Evolutionary conservation across 2,888 invertebrate genomes (phyloP), one percentile per base, ranked within the genome.

Genomic region (Euplexia lucipara): DNA sequence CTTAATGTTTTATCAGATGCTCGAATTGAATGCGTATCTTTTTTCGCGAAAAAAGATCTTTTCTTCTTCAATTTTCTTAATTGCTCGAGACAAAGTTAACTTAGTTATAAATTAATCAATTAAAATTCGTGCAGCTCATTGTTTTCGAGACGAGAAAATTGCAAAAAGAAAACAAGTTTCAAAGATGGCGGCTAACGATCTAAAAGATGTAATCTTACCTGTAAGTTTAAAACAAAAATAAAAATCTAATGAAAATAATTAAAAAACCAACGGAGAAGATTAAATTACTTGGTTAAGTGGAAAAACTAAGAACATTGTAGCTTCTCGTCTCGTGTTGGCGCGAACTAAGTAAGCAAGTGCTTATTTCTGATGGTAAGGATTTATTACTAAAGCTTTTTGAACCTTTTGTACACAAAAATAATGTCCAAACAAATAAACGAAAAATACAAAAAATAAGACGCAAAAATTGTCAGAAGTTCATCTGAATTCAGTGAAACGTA

Each of bases 61-160:
- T 39, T 26, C 12, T 22, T 58, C 34, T 20, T 10, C 37, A 35
- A 26, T 39, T 69, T 41, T 42, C 16, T 49, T 45, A 51, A 61
- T 71, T 75, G 37, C 39, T 6, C 10, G 0, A 41, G 22, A 16
- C 6, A 34, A 10, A 20, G 44, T 4, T 32, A 37, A 42, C 51
- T 75, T 54, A 9, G n/a, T 49, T 51, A 41, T 9, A 70, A 56
- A 51, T 42, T 70, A 60, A 60, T 60, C 35, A 60, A 54, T 51
- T 53, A 34, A 51, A 64, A 56, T 20, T 6, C 5, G 9, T 47
- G 39, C 14, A 44, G 37, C 12, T 20, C 22, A 37, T 18, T 58
- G 26, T 68, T 58, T 45, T 48, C n/a, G 1, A 39, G 48, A 52
- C 9, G 3, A 16, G 7, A 35, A 45, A 10, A 26, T 26, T 45